phyloP scores from a whole-genome alignment of 2,888 invertebrate species.

The Beris morrisii region DNA sequence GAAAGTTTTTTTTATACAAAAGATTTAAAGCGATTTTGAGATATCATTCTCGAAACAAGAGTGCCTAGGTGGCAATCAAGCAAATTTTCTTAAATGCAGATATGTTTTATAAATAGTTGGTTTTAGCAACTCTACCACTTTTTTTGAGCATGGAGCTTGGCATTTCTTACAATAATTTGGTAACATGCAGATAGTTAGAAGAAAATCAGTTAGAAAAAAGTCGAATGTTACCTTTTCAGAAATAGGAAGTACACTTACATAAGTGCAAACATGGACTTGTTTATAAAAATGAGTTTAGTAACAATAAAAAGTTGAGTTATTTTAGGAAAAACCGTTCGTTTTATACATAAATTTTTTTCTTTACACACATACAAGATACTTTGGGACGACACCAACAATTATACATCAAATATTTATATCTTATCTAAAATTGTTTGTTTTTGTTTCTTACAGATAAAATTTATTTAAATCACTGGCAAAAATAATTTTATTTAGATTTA shows the following conservation, averaged over 20 bases:
- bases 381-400: conserved; percentile 50
- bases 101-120: too few relatives aligned
- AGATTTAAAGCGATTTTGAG: too few relatives aligned
- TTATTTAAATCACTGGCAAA: neutral
- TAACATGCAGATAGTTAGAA: neutral
- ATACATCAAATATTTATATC: conserved; percentile 13
- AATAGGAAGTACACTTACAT: neutral
- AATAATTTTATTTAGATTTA: neutral
- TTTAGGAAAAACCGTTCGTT: conserved; percentile 34
- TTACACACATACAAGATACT: conserved; percentile 58
- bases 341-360: conserved; percentile 32
- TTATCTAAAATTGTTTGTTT: conserved; percentile 3
- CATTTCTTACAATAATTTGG: too few relatives aligned
- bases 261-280: too few relatives aligned
- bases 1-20: too few relatives aligned
- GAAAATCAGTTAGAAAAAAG: conserved; percentile 19
- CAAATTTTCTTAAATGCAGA: too few relatives aligned
- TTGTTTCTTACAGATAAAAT: neutral
- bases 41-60: too few relatives aligned
- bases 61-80: too few relatives aligned
- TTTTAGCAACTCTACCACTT: too few relatives aligned
- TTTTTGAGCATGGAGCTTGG: too few relatives aligned
- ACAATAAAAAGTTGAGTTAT: conserved; percentile 11
- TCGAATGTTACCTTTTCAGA: neutral
- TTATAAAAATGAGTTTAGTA: neutral